Evolutionary conservation across 2,888 invertebrate species (phyloP).

Genomic region (Tholera decimalis): DNA sequence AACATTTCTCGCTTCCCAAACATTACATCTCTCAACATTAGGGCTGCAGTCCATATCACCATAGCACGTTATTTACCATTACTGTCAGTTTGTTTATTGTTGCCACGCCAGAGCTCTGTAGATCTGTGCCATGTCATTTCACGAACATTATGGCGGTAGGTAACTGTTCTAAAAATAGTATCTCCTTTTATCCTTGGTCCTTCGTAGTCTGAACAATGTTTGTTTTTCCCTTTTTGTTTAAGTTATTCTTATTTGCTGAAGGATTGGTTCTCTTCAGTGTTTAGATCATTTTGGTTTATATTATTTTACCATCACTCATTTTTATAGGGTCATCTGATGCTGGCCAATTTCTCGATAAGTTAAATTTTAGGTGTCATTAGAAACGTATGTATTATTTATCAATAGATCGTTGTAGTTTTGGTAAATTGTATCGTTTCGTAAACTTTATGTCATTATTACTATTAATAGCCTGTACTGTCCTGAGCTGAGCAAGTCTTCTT

Average conservation of each 20-base stretch:
- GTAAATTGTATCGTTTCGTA: constrained; percentile 15
- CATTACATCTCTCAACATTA: constrained; percentile 53
- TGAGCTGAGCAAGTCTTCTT: too few species aligned
- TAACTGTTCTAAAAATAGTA: constrained; percentile 68
- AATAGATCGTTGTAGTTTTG: constrained; percentile 7
- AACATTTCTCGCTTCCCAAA: constrained; percentile 41
- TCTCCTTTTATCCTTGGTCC: constrained; percentile 21
- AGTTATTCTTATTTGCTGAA: not conserved
- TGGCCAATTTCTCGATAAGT: not conserved
- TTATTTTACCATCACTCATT: not conserved
- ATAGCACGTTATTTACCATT: constrained; percentile 70
- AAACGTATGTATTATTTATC: not conserved
- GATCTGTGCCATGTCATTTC: constrained; percentile 78
- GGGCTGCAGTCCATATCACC: constrained; percentile 48
- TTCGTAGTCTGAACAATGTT: constrained; percentile 8
- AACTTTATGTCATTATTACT: constrained; percentile 7
- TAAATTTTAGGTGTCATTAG: not conserved
- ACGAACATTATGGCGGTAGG: constrained; percentile 68
- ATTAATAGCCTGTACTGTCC: constrained; percentile 22
- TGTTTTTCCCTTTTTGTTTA: not conserved
- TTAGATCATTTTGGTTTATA: not conserved
- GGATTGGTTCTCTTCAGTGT: not conserved
- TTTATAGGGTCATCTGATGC: not conserved
- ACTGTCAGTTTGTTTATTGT: constrained; percentile 80
- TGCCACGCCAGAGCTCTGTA: constrained; percentile 69